phyloP scores from a whole-genome alignment of 1,140 invertebrate species.

The Dolichoris vasculosae region DNA sequence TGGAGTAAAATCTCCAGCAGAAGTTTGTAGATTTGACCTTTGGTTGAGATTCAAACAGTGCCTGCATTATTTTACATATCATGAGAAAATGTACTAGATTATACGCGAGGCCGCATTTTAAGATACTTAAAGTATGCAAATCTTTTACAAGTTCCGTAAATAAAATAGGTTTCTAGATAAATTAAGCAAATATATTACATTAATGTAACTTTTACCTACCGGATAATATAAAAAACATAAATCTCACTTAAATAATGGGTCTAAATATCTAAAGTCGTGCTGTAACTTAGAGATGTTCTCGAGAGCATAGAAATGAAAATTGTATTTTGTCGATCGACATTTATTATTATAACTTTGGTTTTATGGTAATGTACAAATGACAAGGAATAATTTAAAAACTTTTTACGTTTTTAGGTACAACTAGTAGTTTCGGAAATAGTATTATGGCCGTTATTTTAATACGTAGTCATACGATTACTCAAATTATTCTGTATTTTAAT shows the following conservation, averaged over 20 bases:
- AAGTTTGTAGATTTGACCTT: neutral
- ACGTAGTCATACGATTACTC: too few species aligned
- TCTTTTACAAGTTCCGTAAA: neutral
- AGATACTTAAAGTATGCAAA: neutral
- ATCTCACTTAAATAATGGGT: too few species aligned
- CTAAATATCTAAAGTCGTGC: too few species aligned
- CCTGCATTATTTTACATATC: neutral
- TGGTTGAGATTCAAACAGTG: neutral
- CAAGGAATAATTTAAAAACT: neutral
- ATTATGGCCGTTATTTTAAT: too few species aligned
- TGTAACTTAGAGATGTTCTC: too few species aligned
- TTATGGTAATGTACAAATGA: too few species aligned
- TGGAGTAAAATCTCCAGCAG: neutral
- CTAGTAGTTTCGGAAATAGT: neutral
- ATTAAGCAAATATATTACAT: neutral
- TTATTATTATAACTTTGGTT: too few species aligned
- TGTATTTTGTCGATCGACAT: too few species aligned
- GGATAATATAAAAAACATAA: too few species aligned
- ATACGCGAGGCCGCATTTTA: neutral
- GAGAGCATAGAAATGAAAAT: too few species aligned
- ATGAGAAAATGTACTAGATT: neutral
- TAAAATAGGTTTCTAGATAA: neutral
- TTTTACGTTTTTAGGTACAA: neutral
- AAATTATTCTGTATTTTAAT: too few species aligned
- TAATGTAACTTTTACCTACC: too few species aligned